Evolutionary conservation across 2,797 vertebrate genomes (phyloP), one percentile per base, ranked within the genome.

Genomic region (Sternotherus odoratus): DNA sequence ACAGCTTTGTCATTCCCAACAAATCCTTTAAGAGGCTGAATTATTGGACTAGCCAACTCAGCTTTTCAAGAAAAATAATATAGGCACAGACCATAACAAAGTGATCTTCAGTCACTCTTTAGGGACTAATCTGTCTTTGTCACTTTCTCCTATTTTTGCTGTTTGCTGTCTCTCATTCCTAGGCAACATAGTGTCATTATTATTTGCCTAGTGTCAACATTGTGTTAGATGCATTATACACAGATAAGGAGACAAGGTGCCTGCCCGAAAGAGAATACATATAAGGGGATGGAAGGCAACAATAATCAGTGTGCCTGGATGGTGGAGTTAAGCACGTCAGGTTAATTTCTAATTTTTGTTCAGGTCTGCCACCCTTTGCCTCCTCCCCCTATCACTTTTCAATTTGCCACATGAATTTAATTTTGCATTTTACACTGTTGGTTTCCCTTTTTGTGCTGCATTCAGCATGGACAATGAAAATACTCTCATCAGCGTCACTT

Each of bases 81-180:
- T n/a, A 77, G 56, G 3, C 84, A 81, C 6, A 15, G 21, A 78
- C 69, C 85, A n/a, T 51, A 90, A 82, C 21, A 49, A 49, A 77
- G 36, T 43, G 11, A 72, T 30, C 19, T 74, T 81, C 75, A 60
- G 2, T 23, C 36, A 89, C 11, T 79, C 13, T 86, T 24, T 85
- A 86, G 69, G 77, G 92, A 60, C 4, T 57, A 74, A 78, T 72
- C 15, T 77, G 57, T 78, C 46, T 72, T 36, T 79, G 48, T 46
- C 49, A 78, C 30, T 85, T 17, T 74, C 63, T 83, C 80, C 82
- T 79, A 16, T 39, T 13, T 16, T n/a, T 54, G 28, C 16, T 83
- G 15, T 36, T 84, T 80, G 53, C n/a, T 94, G 85, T 88, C 33
- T 95, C 69, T 91, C 83, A 87, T 86, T 79, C 48, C 72, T 60